Base-by-base conservation (phyloP, 2,113 vertebrate genomes). In the Ailurus styani region DNA sequence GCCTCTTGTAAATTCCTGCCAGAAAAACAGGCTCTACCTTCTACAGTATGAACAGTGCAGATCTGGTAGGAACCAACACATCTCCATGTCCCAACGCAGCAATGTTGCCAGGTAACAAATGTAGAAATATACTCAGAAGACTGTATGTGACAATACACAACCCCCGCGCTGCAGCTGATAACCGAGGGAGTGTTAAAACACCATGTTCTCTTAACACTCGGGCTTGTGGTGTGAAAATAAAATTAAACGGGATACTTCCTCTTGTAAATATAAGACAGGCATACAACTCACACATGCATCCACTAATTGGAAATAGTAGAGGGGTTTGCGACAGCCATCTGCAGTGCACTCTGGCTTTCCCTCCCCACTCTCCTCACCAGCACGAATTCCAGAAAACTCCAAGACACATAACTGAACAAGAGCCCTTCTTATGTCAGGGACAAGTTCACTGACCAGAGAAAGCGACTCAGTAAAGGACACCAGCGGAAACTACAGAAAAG, bases 171-270 rank as follows among this genome's bases (percentile, higher is more conserved):
- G 81, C 96, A 96, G 97, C 97, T 98, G 97, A 97, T 95, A 96
- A 96, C 97, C 1, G 90, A 97, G 96, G 96, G 97, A 95, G 98
- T 96, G 98, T 40, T 93, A 95, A 98, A 95, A 97, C 97, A 97
- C 94, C 96, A 79, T 98, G 98, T 98, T 98, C 98, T 95, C 98
- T 96, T 91, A 90, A 93, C 98, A 97, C 97, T 95, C 79, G 92
- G 87, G 97, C 93, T 94, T 82, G 37, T 54, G 90, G 97, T 98
- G 97, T 96, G 97, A 98, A 98, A 97, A 96, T 91, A 97, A 96
- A 98, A 98, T 96, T 97, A 97, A 97, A 96, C 1, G 87, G 93
- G 97, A 95, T 79, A 93, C 93, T 98, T 98, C 98, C 98, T 98
- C 96, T 98, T 97, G 97, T 98, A 98, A 98, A 98, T 77, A 97